Base-by-base conservation (phyloP, 2,797 vertebrate species). In the Leuciscus waleckii region DNA sequence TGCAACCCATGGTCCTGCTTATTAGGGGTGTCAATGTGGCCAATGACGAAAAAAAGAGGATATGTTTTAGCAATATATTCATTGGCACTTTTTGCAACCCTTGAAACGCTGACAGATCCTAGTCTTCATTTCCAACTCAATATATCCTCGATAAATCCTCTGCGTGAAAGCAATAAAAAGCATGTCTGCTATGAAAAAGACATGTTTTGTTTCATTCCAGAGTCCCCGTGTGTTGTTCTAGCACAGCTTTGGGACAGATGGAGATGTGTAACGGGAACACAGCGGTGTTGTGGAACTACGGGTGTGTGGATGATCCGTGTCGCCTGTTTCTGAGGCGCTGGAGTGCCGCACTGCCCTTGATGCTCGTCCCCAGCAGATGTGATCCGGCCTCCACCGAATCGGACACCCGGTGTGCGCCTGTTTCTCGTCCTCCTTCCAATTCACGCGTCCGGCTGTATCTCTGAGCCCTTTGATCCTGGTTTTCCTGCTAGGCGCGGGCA, bases 1-100 rank as follows among this genome's bases (percentile, higher is more conserved):
- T 95, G 93, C 98, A 99, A 92, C 98, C 98, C 98, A 99, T 99
- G 90, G 95, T 92, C 94, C 93, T 93, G 91, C 90, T 88, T 78
- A 91, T 89, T 76, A 95, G 92, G 92, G 94, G 86, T 91, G 92
- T 89, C 93, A 95, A 92, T 91, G 92, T 89, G 92, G 93, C 92
- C 92, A 95, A 92, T 89, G 91, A 94, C 85, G 90, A 91, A 90
- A 92, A 92, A 92, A 92, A 87, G 89, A 89, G 87, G 91, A 92
- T 90, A 91, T 89, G 88, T 91, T 92, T 93, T 81, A 90, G 91
- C 91, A 93, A 92, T 92, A 91, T 93, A 92, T 91, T 94, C 95
- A 96, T 96, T 92, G 89, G 94, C 94, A 92, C 92, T 92, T 90
- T 87, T 89, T 88, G 85, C 91, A 90, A 92, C 90, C 88, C 91